Conservation (phyloP, 2,888 invertebrate species). For the Eubasilissa splendida region DNA sequence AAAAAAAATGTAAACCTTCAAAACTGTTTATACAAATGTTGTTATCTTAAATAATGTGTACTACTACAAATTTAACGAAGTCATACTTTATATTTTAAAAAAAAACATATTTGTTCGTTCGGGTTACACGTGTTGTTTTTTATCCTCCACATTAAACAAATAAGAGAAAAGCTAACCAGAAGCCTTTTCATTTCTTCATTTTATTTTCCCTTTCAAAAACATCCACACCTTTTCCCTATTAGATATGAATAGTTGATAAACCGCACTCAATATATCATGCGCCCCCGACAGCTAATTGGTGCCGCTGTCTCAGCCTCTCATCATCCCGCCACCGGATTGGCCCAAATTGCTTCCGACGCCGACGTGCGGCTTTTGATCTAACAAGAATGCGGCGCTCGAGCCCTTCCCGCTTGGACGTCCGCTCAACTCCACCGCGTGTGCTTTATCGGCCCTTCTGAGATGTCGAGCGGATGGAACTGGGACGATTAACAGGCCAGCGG, state of each 20-base stretch:
- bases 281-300: slow-evolving; percentile 29
- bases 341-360: slow-evolving; percentile 25
- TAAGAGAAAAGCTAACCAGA: no score
- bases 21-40: no score
- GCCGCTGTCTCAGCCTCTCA: slow-evolving; percentile 14
- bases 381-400: slow-evolving; percentile 5
- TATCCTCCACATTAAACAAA: no score
- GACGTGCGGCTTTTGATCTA: slow-evolving; percentile 13
- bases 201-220: background rate
- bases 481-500: slow-evolving; percentile 20
- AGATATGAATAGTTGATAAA: slow-evolving; percentile 6
- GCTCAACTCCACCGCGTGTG: slow-evolving; percentile 11
- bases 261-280: background rate
- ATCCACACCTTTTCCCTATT: background rate
- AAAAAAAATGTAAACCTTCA: no score
- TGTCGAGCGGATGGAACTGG: background rate
- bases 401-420: background rate
- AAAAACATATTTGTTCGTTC: no score
- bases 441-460: slow-evolving; percentile 13
- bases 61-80: no score
- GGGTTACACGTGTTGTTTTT: no score
- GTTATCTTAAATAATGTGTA: no score
- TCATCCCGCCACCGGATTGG: slow-evolving; percentile 11
- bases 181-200: no score
- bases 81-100: no score